A percentile compares a stretch with the other conserved stretches of the same genome.
Conservation (phyloP, 1,140 invertebrate genomes). For the Drosophila sechellia region DNA sequence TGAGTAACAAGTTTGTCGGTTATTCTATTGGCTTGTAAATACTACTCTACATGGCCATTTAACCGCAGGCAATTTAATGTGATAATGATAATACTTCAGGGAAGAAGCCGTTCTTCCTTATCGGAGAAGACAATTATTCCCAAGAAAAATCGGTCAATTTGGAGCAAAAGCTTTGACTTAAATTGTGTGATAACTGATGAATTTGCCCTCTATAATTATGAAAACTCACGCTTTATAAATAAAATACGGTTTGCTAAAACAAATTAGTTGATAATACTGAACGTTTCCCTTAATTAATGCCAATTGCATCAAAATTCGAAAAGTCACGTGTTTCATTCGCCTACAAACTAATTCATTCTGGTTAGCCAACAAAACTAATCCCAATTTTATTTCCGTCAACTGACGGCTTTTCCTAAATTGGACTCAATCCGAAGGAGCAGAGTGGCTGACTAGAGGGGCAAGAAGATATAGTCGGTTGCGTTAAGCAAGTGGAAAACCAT, state of each 20-base stretch:
- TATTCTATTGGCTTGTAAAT: conserved; percentile 49
- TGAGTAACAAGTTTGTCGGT: not conserved
- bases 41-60: conserved; percentile 57
- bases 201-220: no score
- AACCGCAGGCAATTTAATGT: conserved; percentile 58
- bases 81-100: conserved; percentile 63
- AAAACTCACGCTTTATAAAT: no score
- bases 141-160: no score
- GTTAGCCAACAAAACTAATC: not conserved
- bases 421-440: not conserved
- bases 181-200: no score
- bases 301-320: no score
- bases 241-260: no score
- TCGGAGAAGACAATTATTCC: no score
- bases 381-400: not conserved
- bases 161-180: no score
- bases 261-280: no score
- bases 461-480: not conserved
- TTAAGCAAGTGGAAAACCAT: conserved; percentile 58
- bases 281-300: no score
- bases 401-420: conserved; percentile 1
- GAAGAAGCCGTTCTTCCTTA: not conserved
- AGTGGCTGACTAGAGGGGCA: not conserved
- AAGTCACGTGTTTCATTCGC: no score
- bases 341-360: not conserved